Evolutionary conservation across 1,140 invertebrate species (phyloP), one percentile per base, ranked within the genome.

Genomic region (Protaetia brevitarsis): DNA sequence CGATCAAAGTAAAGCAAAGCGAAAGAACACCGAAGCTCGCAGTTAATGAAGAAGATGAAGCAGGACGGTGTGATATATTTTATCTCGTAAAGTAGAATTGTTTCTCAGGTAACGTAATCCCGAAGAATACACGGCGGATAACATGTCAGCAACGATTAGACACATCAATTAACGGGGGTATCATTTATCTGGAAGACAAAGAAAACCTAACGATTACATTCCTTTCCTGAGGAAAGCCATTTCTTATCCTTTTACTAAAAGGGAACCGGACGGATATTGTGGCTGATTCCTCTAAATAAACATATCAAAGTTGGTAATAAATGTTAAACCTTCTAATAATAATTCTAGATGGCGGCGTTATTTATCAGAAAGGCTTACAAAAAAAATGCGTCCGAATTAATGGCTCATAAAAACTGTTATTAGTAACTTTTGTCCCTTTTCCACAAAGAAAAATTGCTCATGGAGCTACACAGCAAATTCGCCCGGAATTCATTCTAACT

Each of bases 51-150:
- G 41, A 23, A 16, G 19, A 10, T 8, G 41, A 51, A 21, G 41
- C 7, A 45, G 26, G 16, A 11, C 10, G 10, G 26, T 7, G 11
- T n/a, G 57, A 62, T 62, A 62, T 62, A 62, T 62, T 62, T 62
- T 62, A 62, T 62, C 60, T 62, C 29, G 21, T 3, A 36, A 19
- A 62, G 60, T 31, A 11, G 60, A 62, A 62, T 62, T 62, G 60
- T 62, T 62, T 62, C 60, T 62, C 60, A 62, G 60, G 60, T 62
- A 62, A 62, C 60, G 60, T 62, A 62, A 62, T 62, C 60, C 60
- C 31, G 60, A 36, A 62, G 60, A 62, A 62, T 62, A 62, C 60
- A 62, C 31, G 60, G 60, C 19, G 60, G 60, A 34, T 62, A 62
- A 62, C 60, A 62, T 62, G 60, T 62, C 60, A 62, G 60, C 60